phyloP scores from a whole-genome alignment of 1,140 invertebrate species.

The Coptotermes formosanus region DNA sequence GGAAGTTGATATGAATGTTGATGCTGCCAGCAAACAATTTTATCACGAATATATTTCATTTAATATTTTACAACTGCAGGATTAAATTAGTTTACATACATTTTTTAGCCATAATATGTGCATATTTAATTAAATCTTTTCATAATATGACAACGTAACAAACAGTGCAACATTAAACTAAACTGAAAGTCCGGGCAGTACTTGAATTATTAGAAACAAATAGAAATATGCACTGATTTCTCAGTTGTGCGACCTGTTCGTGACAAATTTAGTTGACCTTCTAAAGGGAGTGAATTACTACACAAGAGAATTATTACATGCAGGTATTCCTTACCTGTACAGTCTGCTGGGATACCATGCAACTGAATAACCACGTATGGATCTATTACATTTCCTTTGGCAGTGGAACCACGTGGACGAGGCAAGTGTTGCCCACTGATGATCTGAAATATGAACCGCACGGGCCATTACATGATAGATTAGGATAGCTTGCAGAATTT shows the following conservation, averaged over 20 bases:
- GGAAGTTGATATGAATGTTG: too few species aligned
- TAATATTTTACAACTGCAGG: too few species aligned
- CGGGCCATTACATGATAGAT: background rate
- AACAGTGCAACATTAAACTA: too few species aligned
- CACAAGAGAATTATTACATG: background rate
- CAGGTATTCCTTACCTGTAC: conserved; percentile 43
- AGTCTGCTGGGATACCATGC: conserved; percentile 63
- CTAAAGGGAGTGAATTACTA: background rate
- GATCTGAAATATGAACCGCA: conserved; percentile 11
- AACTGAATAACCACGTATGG: conserved; percentile 63
- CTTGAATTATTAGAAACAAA: background rate
- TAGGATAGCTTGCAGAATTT: too few species aligned
- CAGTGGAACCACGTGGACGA: conserved; percentile 59
- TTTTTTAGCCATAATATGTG: too few species aligned
- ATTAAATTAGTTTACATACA: too few species aligned
- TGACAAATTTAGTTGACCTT: background rate
- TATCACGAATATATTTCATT: too few species aligned
- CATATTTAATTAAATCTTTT: too few species aligned
- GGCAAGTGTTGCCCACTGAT: conserved; percentile 65
- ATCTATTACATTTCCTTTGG: conserved; percentile 57
- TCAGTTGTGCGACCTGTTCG: background rate
- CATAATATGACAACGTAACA: too few species aligned
- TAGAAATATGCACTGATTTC: background rate
- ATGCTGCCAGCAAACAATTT: too few species aligned
- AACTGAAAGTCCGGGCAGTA: background rate